These are phyloP conservation scores for Turnix velox DNA, from an alignment of 2,113 vertebrate genomes.

Conservation along the genomic window DNA sequence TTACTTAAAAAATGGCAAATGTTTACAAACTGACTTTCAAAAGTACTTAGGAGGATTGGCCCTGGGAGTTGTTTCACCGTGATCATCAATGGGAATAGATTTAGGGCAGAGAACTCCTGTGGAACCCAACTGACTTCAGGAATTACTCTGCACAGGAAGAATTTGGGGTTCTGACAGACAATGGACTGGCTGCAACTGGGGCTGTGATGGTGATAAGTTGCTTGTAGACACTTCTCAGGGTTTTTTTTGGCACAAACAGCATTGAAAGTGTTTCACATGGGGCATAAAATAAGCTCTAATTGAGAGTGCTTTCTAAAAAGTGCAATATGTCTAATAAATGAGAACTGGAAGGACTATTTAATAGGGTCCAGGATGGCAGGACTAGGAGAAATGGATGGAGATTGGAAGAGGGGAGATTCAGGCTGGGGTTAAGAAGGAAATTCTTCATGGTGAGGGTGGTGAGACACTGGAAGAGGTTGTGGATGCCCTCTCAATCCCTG, in stretches of 20 bases:
- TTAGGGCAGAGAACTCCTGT: not conserved
- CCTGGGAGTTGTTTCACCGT: not conserved
- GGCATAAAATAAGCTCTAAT: not conserved
- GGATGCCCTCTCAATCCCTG: too few species aligned
- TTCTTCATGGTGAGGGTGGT: too few species aligned
- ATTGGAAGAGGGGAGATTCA: too few species aligned
- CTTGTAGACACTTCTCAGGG: not conserved
- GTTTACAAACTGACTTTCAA: not conserved
- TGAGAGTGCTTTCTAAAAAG: not conserved
- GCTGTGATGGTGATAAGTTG: not conserved
- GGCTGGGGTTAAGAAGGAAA: too few species aligned
- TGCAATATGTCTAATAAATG: not conserved
- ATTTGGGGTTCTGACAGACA: rapidly evolving
- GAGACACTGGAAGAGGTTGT: too few species aligned
- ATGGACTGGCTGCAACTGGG: too few species aligned
- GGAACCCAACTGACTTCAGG: not conserved
- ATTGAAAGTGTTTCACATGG: not conserved
- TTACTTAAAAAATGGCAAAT: not conserved
- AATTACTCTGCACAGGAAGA: not conserved
- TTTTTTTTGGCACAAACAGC: not conserved
- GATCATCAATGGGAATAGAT: not conserved
- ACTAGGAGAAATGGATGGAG: too few species aligned
- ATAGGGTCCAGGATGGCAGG: too few species aligned
- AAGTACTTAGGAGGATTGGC: not conserved
- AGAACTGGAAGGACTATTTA: not conserved